phyloP scores from a whole-genome alignment of 2,113 vertebrate genomes.

The Cervus canadensis region DNA sequence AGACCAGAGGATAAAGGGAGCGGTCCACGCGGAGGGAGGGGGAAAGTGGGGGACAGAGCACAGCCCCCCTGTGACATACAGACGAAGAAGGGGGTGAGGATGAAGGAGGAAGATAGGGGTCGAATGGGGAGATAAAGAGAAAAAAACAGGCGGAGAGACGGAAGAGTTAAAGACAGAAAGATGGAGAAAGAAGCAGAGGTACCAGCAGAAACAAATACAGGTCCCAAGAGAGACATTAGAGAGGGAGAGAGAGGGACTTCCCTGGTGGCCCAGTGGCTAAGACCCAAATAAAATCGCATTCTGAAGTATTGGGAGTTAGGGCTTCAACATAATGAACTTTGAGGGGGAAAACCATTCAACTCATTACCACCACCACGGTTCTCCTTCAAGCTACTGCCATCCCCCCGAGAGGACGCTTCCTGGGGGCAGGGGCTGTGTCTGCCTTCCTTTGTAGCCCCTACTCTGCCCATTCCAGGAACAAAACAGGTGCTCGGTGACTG shows the following conservation, averaged over 20 bases:
- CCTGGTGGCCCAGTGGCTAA: neutral
- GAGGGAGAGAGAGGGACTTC: neutral
- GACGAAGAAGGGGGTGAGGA: neutral
- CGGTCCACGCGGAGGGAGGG: too few species aligned
- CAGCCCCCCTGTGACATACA: neutral
- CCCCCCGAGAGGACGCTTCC: neutral
- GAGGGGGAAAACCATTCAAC: neutral
- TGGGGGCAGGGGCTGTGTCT: neutral
- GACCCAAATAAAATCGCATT: neutral
- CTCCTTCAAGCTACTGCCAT: too few species aligned
- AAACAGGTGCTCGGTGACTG: neutral
- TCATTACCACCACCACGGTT: neutral
- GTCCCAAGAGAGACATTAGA: neutral
- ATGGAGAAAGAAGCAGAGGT: neutral
- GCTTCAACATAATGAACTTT: neutral
- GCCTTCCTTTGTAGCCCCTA: neutral
- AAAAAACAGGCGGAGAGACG: neutral
- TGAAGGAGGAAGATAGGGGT: neutral
- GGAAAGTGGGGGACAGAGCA: rapidly evolving
- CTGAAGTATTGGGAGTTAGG: neutral
- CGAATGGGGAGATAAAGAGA: neutral
- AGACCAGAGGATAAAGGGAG: neutral
- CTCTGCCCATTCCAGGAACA: neutral
- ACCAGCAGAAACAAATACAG: neutral
- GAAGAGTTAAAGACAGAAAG: neutral